Evolutionary conservation across 1,140 invertebrate genomes (phyloP).

Genomic region (Drosophila tristis): DNA sequence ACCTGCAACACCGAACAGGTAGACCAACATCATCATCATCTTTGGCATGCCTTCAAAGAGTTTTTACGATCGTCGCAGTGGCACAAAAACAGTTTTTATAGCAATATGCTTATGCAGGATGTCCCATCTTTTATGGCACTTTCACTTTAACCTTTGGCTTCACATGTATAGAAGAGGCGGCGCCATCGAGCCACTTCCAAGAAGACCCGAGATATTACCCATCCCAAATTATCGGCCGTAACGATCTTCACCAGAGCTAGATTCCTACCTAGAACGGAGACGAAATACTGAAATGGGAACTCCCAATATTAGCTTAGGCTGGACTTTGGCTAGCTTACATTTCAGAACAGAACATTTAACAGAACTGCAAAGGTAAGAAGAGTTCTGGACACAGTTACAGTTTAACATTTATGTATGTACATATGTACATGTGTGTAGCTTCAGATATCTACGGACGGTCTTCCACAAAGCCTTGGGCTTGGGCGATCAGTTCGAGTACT

Average conservation of each 20-base stretch:
- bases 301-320: neutral
- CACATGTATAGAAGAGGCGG: conserved; percentile 10
- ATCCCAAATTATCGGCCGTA: conserved; percentile 16
- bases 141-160: conserved; percentile 41
- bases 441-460: too few species aligned
- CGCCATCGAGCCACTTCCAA: conserved; percentile 43
- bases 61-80: conserved; percentile 34
- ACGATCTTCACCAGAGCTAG: conserved; percentile 22
- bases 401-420: too few species aligned
- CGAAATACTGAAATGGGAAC: conserved; percentile 6
- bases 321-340: too few species aligned
- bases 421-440: too few species aligned
- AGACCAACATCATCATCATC: conserved; percentile 21
- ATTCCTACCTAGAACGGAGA: neutral
- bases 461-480: neutral
- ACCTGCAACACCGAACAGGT: conserved; percentile 24
- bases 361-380: too few species aligned
- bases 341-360: too few species aligned
- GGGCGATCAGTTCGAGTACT: conserved; percentile 2
- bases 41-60: conserved; percentile 20
- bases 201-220: conserved; percentile 21
- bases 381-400: too few species aligned
- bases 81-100: conserved; percentile 27
- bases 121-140: conserved; percentile 44
- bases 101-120: conserved; percentile 33